Conservation (phyloP, 2,113 vertebrate species). For the Nymphicus hollandicus region DNA sequence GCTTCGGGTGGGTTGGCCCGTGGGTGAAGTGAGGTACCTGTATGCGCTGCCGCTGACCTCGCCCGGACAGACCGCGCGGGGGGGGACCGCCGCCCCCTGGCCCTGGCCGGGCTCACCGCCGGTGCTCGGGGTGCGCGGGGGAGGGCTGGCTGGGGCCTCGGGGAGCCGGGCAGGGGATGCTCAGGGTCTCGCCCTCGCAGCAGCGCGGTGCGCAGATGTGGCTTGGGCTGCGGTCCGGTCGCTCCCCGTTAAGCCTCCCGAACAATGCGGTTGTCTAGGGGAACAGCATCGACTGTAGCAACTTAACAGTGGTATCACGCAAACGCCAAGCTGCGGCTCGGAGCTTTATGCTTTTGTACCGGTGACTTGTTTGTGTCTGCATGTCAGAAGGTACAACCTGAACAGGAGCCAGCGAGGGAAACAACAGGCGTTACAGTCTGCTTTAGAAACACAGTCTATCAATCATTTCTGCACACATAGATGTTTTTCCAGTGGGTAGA, state of each 20-base stretch:
- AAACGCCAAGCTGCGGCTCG: not conserved
- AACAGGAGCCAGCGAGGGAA: not conserved
- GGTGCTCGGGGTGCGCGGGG: not conserved
- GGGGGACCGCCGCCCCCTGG: not conserved
- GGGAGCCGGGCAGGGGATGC: not conserved
- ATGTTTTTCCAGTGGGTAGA: rapidly evolving
- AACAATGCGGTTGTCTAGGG: not conserved
- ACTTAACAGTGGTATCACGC: not conserved
- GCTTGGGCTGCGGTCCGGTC: rapidly evolving
- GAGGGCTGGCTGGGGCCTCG: not conserved
- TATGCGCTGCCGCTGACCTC: no score
- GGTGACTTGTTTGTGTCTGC: not conserved
- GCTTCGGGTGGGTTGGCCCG: not conserved
- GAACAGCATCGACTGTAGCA: rapidly evolving
- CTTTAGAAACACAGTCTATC: rapidly evolving
- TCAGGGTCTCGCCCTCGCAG: no score
- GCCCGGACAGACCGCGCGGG: no score
- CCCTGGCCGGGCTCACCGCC: not conserved
- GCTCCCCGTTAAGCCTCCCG: no score
- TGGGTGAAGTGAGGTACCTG: not conserved
- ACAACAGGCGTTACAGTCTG: not conserved
- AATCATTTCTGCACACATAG: rapidly evolving
- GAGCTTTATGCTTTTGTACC: not conserved
- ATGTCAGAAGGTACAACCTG: not conserved
- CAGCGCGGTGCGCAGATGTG: not conserved